phyloP scores from a whole-genome alignment of 1,140 invertebrate genomes.

The Drosophila nasuta region DNA sequence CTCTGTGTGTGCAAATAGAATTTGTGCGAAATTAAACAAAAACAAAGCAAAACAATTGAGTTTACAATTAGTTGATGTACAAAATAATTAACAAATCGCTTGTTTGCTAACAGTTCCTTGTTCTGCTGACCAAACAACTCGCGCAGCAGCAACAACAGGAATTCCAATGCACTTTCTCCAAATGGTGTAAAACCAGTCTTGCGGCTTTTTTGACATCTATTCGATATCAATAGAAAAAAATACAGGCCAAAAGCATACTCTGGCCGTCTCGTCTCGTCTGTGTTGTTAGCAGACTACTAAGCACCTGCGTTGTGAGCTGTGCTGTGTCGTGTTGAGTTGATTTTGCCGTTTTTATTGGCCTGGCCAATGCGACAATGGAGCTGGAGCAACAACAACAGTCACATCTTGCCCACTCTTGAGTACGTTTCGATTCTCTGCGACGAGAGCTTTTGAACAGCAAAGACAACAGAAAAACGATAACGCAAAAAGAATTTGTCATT shows the following conservation, averaged over 20 bases:
- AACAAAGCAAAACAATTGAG: constrained; percentile 1
- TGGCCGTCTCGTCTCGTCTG: constrained; percentile 47
- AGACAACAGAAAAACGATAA: constrained; percentile 6
- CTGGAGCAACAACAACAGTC: constrained; percentile 57
- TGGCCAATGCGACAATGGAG: constrained; percentile 44
- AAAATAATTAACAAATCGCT: constrained; percentile 21
- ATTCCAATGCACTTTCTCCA: constrained; percentile 79
- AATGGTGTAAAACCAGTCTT: constrained; percentile 69
- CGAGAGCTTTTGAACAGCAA: not conserved
- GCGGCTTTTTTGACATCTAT: constrained; percentile 78
- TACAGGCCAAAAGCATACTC: constrained; percentile 59
- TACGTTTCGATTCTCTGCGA: constrained; percentile 47
- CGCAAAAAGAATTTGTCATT: constrained; percentile 60
- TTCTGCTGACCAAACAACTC: constrained; percentile 9
- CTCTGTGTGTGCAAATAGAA: too few relatives aligned
- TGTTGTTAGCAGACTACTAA: constrained; percentile 67
- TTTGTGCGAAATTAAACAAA: not conserved
- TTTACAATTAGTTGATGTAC: not conserved
- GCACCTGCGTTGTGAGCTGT: constrained; percentile 36
- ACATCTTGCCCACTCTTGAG: constrained; percentile 69
- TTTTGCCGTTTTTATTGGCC: constrained; percentile 42
- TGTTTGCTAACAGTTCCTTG: not conserved
- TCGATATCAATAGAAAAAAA: constrained; percentile 77
- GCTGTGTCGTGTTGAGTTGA: constrained; percentile 21
- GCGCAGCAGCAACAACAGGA: constrained; percentile 2